A percentile compares a stretch with the other conserved stretches of the same genome.
Evolutionary conservation across 2,888 invertebrate genomes (phyloP).

Genomic region (Rhogogaster chlorosoma): DNA sequence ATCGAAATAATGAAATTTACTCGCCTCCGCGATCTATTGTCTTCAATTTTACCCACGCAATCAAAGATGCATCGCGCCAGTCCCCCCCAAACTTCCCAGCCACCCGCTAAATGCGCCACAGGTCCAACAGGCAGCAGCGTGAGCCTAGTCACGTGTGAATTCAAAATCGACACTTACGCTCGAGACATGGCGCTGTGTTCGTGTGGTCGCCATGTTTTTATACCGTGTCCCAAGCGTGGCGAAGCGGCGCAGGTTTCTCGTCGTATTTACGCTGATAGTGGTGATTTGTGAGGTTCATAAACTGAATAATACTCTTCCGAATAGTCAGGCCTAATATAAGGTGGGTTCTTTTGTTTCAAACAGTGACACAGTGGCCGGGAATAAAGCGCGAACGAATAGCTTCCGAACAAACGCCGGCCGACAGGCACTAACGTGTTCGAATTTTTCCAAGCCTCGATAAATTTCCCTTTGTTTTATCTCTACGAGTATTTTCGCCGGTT

Average conservation of each 20-base stretch:
- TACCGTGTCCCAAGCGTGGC: too few species aligned
- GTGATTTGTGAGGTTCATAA: background rate
- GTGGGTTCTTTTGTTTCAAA: background rate
- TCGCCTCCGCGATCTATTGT: too few species aligned
- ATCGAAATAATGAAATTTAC: too few species aligned
- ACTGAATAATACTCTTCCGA: background rate
- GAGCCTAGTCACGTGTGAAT: too few species aligned
- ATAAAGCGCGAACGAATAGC: background rate
- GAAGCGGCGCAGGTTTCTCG: background rate
- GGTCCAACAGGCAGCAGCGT: too few species aligned
- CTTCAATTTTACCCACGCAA: too few species aligned
- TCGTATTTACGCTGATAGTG: background rate
- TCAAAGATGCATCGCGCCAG: too few species aligned
- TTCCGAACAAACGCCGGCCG: background rate
- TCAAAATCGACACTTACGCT: too few species aligned
- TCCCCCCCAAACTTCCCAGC: too few species aligned
- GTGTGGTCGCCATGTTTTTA: too few species aligned
- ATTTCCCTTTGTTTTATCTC: background rate
- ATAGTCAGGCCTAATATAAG: background rate
- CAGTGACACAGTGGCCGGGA: background rate
- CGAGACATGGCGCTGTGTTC: too few species aligned
- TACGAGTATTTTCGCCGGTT: background rate
- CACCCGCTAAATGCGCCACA: too few species aligned
- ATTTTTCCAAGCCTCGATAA: background rate
- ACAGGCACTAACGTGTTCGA: background rate